Evolutionary conservation across 1,140 invertebrate species (phyloP), one percentile per base, ranked within the genome.

Genomic region (Papilio aristodemus): DNA sequence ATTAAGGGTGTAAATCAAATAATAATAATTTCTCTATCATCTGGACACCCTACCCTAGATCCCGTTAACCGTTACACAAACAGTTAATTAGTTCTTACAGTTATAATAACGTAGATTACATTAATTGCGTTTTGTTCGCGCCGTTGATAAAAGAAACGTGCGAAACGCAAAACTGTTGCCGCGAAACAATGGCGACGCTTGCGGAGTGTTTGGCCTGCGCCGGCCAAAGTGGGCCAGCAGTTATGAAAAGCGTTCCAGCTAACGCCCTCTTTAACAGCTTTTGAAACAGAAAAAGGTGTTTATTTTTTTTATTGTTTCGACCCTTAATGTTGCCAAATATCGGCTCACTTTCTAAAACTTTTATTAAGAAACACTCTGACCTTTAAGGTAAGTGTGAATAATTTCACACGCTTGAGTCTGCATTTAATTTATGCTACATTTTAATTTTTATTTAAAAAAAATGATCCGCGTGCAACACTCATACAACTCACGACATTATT

Each of bases 41-140:
- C 27, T 59, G 46, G 46, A 11, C 46, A 59, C 22, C 57, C 57
- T 59, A 59, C 4, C 9, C 14, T 0, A 59, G 25, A 39, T 17
- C 11, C 73, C 70, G 68, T 68, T 71, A 73, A 43, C 69, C 27
- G 11, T 60, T 39, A 67, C 50, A 68, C 63, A 50, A 43, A 63
- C 17, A 60, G 67, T 73, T 71, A 69, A 76, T 69, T 71, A 71
- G 58, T 39, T 36, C 32, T 27, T 50, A 71, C 63, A 71, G 67
- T 43, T 54, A 71, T 58, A 71, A 64, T 38, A 54, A 50, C 69
- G 58, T 27, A 69, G 50, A 71, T 59, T 68, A 67, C 69, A 50
- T 69, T 71, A 60, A 73, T 69, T 70, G 39, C 39, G 69, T 68
- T 73, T 67, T 63, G 69, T 69, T 66, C 57, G 11, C 54, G 13